Evolutionary conservation across 2,888 invertebrate species (phyloP).

Genomic region (Spodoptera picta): DNA sequence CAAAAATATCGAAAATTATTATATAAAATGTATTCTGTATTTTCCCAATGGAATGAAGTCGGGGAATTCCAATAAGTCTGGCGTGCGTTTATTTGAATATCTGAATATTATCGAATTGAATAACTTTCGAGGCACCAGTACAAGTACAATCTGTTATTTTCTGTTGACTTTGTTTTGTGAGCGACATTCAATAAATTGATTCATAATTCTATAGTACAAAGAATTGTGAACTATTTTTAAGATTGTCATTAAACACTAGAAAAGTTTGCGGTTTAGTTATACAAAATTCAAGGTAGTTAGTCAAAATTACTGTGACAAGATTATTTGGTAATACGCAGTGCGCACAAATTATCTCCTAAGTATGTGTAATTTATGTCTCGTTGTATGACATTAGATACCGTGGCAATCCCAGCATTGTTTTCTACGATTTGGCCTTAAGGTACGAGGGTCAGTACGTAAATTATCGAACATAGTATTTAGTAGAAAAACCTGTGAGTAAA

Average conservation of each 20-base stretch:
- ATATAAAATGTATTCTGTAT: constrained; percentile 27
- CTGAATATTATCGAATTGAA: constrained; percentile 27
- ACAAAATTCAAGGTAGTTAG: constrained; percentile 16
- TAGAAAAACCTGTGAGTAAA: constrained; percentile 41
- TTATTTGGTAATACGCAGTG: constrained; percentile 8
- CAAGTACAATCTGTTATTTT: constrained; percentile 3
- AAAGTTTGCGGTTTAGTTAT: neutral
- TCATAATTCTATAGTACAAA: too few relatives aligned
- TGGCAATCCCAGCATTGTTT: constrained; percentile 42
- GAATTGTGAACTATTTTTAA: too few relatives aligned
- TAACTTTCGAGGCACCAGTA: constrained; percentile 26
- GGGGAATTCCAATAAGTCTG: constrained; percentile 40
- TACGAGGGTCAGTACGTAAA: constrained; percentile 33
- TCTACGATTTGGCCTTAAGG: constrained; percentile 32
- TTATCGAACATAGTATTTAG: constrained; percentile 32
- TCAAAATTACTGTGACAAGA: constrained; percentile 7
- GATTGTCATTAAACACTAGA: too few relatives aligned
- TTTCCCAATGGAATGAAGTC: constrained; percentile 32
- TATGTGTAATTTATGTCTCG: constrained; percentile 23
- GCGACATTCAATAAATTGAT: too few relatives aligned
- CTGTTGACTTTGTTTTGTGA: neutral
- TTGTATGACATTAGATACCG: constrained; percentile 16
- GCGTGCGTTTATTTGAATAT: constrained; percentile 25
- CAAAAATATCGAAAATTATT: constrained; percentile 14
- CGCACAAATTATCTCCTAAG: constrained; percentile 23